These are phyloP conservation scores for Melitaea cinxia DNA, from an alignment of 1,140 invertebrate species.

Conservation along the genomic window DNA sequence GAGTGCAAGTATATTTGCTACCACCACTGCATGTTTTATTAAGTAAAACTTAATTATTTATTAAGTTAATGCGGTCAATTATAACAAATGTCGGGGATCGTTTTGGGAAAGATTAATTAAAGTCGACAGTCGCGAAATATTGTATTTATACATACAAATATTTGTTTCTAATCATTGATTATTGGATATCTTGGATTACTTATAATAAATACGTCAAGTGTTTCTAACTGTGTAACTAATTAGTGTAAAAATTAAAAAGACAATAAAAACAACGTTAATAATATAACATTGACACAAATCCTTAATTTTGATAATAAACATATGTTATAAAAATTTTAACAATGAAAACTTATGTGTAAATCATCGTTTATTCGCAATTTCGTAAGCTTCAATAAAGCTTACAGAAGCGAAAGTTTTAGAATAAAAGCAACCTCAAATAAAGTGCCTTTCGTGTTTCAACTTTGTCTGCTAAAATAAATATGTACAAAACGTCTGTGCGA, in stretches of 20 bases:
- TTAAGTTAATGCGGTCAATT: no score
- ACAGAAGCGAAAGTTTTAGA: constrained; percentile 13
- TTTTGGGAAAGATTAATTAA: no score
- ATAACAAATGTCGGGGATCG: no score
- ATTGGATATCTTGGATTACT: no score
- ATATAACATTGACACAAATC: neutral
- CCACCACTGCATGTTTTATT: no score
- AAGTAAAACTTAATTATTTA: no score
- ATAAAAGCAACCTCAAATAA: constrained; percentile 19
- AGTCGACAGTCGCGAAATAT: no score
- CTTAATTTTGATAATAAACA: neutral
- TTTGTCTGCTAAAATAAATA: constrained; percentile 28
- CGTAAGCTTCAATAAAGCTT: constrained; percentile 8
- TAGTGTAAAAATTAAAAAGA: neutral
- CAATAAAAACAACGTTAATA: neutral
- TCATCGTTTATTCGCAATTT: neutral
- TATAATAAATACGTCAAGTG: no score
- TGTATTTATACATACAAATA: no score
- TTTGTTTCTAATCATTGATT: no score
- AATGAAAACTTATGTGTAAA: neutral
- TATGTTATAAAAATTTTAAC: neutral
- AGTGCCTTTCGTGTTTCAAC: constrained; percentile 25
- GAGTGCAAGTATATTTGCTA: no score
- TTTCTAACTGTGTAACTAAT: no score
- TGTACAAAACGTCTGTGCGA: constrained; percentile 4